Conservation (phyloP, 2,797 vertebrate genomes). For the Phoebastria nigripes region DNA sequence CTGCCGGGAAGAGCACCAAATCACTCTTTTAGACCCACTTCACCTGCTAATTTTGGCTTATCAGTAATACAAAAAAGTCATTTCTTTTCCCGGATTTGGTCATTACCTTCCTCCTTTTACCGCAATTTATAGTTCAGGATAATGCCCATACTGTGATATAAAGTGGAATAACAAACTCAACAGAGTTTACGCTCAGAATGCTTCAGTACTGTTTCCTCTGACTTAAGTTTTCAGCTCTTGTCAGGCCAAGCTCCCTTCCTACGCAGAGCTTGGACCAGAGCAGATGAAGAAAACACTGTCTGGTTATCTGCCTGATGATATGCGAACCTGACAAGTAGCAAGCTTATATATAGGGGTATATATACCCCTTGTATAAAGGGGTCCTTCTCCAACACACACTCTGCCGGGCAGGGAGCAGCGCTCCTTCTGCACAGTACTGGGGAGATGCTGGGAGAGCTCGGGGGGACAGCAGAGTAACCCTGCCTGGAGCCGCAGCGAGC, state of each 20-base stretch:
- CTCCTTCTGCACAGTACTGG: neutral
- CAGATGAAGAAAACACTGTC: neutral
- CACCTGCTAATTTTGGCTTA: neutral
- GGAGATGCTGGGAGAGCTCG: neutral
- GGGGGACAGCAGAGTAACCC: neutral
- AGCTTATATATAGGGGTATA: neutral
- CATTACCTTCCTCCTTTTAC: neutral
- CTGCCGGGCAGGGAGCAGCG: neutral
- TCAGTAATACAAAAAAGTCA: neutral
- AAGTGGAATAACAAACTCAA: neutral
- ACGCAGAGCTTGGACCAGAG: neutral
- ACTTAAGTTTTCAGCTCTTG: neutral
- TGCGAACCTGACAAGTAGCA: neutral
- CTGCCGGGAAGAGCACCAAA: neutral
- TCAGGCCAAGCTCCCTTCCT: neutral
- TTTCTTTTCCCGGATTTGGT: neutral
- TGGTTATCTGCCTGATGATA: neutral
- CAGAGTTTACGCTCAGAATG: neutral
- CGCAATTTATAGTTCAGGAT: neutral
- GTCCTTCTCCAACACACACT: fast-evolving
- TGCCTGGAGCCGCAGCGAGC: fast-evolving
- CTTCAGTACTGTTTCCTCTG: neutral
- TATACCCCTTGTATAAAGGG: neutral
- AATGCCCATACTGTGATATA: neutral
- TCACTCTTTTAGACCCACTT: neutral